Evolutionary conservation across 2,113 vertebrate species (phyloP).

Genomic region (Sinocyclocheilus anshuiensis): DNA sequence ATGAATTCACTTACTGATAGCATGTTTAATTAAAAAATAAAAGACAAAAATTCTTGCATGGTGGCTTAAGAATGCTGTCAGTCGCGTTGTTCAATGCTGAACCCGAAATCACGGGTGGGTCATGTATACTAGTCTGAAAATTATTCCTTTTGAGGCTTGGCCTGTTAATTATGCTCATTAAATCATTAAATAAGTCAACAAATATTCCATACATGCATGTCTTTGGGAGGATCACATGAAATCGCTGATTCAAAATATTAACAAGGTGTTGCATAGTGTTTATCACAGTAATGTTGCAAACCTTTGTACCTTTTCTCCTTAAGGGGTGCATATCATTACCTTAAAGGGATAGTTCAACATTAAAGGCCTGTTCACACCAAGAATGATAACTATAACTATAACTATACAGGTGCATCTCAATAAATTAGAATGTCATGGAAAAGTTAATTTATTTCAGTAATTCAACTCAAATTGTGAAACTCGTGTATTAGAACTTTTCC

Average conservation of each 20-base stretch:
- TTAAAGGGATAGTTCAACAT: too few relatives aligned
- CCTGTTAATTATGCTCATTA: neutral
- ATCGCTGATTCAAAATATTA: neutral
- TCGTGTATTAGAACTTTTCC: too few relatives aligned
- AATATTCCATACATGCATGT: neutral
- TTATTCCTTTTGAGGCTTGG: neutral
- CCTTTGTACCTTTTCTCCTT: neutral
- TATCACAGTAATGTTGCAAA: neutral
- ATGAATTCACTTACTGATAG: neutral
- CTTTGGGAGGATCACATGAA: neutral
- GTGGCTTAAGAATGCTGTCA: neutral
- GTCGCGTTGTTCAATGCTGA: neutral
- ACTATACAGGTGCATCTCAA: too few relatives aligned
- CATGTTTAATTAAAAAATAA: constrained; percentile 5
- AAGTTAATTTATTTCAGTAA: too few relatives aligned
- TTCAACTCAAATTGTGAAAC: too few relatives aligned
- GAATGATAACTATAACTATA: too few relatives aligned
- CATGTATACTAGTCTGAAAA: neutral
- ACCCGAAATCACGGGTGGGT: neutral
- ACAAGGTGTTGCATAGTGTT: neutral
- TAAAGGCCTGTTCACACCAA: too few relatives aligned
- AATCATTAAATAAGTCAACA: neutral
- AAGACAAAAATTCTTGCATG: neutral
- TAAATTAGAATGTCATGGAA: too few relatives aligned
- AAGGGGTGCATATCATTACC: too few relatives aligned